These are phyloP conservation scores for Chloropsis hardwickii DNA, from an alignment of 2,113 vertebrate genomes.

Conservation along the genomic window DNA sequence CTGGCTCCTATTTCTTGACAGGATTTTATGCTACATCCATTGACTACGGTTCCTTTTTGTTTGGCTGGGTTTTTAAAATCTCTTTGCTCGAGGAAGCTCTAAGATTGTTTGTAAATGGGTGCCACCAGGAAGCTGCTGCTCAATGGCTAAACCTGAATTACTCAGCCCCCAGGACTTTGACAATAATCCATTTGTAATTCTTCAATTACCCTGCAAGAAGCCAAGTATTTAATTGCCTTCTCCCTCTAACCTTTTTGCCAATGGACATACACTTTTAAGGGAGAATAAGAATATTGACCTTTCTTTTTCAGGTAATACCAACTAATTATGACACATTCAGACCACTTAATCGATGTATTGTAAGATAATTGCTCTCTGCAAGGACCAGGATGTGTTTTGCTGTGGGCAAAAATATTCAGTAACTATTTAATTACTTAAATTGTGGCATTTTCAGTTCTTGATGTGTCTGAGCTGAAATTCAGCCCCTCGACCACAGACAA, in stretches of 20 bases:
- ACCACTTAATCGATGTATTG: not conserved
- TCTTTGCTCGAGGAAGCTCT: not conserved
- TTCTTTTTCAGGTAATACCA: not conserved
- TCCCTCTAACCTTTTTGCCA: not conserved
- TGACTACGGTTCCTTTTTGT: not conserved
- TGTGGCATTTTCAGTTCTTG: not conserved
- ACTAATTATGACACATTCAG: not conserved
- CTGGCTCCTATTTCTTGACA: not conserved
- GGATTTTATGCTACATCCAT: not conserved
- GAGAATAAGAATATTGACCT: not conserved
- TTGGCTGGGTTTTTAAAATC: not conserved
- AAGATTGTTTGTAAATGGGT: not conserved
- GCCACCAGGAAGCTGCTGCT: not conserved
- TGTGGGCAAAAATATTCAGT: not conserved
- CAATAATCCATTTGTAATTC: not conserved
- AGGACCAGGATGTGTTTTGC: not conserved
- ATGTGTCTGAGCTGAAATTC: not conserved
- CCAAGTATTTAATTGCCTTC: not conserved
- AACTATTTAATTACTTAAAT: not conserved
- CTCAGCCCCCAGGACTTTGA: not conserved
- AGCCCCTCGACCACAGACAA: rapidly evolving
- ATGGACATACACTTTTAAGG: not conserved
- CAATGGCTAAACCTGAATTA: not conserved
- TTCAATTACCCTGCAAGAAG: not conserved
- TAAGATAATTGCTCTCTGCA: not conserved